phyloP scores from a whole-genome alignment of 1,140 invertebrate species.

The Drosophila lacertosa region DNA sequence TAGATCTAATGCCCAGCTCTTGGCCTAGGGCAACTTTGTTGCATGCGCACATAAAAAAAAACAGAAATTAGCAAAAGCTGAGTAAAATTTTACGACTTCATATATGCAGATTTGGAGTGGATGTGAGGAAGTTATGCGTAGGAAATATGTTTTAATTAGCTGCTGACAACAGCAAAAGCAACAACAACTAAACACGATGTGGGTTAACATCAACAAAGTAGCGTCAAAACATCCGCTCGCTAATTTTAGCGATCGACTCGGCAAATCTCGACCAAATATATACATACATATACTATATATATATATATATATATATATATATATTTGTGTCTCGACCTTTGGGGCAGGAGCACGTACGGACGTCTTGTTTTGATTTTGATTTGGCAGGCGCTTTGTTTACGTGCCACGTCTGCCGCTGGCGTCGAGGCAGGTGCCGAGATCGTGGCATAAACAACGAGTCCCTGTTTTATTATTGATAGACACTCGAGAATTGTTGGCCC shows the following conservation, averaged over 20 bases:
- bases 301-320: not conserved
- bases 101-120: constrained; percentile 50
- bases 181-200: constrained; percentile 41
- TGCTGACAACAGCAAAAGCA: constrained; percentile 67
- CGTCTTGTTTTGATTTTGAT: constrained; percentile 50
- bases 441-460: not conserved
- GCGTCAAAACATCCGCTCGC: constrained; percentile 62
- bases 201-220: constrained; percentile 71
- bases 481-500: not conserved
- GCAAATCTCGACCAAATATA: constrained; percentile 31
- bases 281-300: not conserved
- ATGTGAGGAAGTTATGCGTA: constrained; percentile 75
- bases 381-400: constrained; percentile 45
- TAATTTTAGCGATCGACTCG: constrained; percentile 57
- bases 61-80: constrained; percentile 67
- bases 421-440: constrained; percentile 34
- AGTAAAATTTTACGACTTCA: constrained; percentile 65
- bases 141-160: constrained; percentile 78
- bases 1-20: constrained; percentile 42
- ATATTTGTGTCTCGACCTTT: constrained; percentile 35
- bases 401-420: not conserved
- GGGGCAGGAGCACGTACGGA: constrained; percentile 30
- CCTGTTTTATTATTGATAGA: not conserved
- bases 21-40: constrained; percentile 64
- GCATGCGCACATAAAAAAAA: constrained; percentile 57